Evolutionary conservation across 2,888 invertebrate genomes (phyloP).

Genomic region (Euspilapteryx auroguttella): DNA sequence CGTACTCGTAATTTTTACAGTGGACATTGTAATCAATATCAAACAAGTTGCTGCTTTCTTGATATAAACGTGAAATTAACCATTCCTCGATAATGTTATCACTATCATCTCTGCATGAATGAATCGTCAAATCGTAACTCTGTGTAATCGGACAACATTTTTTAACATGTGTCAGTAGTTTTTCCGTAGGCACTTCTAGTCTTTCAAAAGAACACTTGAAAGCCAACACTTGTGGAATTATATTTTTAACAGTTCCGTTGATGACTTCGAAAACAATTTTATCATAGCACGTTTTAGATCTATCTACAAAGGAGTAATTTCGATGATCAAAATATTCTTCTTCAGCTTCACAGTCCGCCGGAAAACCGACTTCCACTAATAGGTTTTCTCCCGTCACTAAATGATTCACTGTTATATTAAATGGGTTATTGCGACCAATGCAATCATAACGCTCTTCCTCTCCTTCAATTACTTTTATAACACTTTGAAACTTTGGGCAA

Average conservation of each 20-base stretch:
- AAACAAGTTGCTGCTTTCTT: slow-evolving; percentile 19
- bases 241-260: slow-evolving; percentile 21
- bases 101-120: slow-evolving; percentile 29
- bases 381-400: slow-evolving; percentile 22
- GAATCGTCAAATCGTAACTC: slow-evolving; percentile 27
- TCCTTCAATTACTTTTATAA: slow-evolving; percentile 29
- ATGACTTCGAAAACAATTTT: slow-evolving; percentile 24
- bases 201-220: slow-evolving; percentile 15
- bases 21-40: slow-evolving; percentile 26
- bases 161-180: slow-evolving; percentile 15
- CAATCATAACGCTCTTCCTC: no score
- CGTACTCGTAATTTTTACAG: slow-evolving; percentile 32
- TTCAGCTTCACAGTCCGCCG: slow-evolving; percentile 20
- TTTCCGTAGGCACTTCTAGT: background rate
- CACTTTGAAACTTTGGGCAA: slow-evolving; percentile 26
- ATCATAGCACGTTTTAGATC: no score
- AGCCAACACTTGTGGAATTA: slow-evolving; percentile 29
- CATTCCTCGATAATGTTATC: slow-evolving; percentile 21
- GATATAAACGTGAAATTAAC: slow-evolving; percentile 18
- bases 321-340: slow-evolving; percentile 10
- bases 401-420: slow-evolving; percentile 19
- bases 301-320: no score
- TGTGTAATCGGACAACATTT: slow-evolving; percentile 43
- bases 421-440: no score
- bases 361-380: slow-evolving; percentile 23